Percentiles rank a stretch among this genome's conserved stretches.
These are phyloP conservation scores for Drosophila bocki DNA, from an alignment of 1,140 invertebrate species.

Conservation along the genomic window DNA sequence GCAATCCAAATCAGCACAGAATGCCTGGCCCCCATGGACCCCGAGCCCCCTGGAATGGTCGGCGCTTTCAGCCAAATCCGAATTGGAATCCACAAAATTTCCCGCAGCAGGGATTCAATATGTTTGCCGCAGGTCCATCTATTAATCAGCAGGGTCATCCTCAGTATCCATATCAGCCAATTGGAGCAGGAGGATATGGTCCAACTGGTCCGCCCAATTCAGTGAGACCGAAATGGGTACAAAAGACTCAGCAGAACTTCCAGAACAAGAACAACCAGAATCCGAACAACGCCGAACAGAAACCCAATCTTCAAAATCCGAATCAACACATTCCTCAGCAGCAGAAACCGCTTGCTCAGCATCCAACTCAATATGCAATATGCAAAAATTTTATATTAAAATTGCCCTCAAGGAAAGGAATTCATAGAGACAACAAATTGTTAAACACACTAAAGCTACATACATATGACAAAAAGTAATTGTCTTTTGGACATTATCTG, in stretches of 20 bases:
- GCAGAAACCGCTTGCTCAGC: constrained; percentile 1
- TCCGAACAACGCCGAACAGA: not conserved
- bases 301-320: not conserved
- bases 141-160: not conserved
- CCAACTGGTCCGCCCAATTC: not conserved
- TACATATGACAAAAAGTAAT: too few species aligned
- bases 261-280: constrained; percentile 7
- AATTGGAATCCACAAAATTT: not conserved
- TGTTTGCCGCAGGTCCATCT: not conserved
- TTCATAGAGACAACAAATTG: not conserved
- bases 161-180: constrained; percentile 3
- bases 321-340: constrained; percentile 11
- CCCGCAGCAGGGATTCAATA: not conserved
- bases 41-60: not conserved
- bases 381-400: not conserved
- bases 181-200: not conserved
- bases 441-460: not conserved
- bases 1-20: not conserved
- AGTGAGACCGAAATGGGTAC: constrained; percentile 1
- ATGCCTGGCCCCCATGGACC: constrained; percentile 4
- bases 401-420: not conserved
- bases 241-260: not conserved
- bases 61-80: not conserved
- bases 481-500: not conserved
- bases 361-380: not conserved